phyloP scores from a whole-genome alignment of 2,113 vertebrate genomes.

The Mirounga angustirostris region DNA sequence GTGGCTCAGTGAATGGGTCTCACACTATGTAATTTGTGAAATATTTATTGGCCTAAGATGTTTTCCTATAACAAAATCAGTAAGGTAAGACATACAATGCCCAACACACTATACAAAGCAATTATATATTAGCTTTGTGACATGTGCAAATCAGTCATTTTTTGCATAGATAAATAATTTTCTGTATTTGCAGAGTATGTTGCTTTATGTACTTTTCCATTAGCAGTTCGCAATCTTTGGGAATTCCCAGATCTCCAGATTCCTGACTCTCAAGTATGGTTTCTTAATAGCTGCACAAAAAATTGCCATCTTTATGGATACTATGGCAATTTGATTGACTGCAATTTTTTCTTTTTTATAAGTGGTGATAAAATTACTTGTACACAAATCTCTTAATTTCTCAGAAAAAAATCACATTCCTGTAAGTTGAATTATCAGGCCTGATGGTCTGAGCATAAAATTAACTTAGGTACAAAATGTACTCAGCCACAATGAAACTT shows the following conservation, averaged over 20 bases:
- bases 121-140: not conserved
- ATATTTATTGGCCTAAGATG: not conserved
- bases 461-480: conserved; percentile 55
- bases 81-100: not conserved
- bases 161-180: not conserved
- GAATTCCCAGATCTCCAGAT: not conserved
- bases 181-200: not conserved
- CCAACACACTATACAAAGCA: not conserved
- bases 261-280: not conserved
- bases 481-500: conserved; percentile 55
- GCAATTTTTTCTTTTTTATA: not conserved
- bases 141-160: not conserved
- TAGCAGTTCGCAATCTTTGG: not conserved
- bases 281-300: not conserved
- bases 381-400: conserved; percentile 43
- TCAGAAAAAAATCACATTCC: conserved; percentile 40
- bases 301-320: not conserved
- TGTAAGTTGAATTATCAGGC: conserved; percentile 50
- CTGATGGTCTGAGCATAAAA: conserved; percentile 56
- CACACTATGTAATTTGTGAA: not conserved
- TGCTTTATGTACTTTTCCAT: not conserved
- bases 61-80: not conserved
- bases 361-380: not conserved
- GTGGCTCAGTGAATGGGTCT: not conserved
- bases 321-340: not conserved